phyloP scores from a whole-genome alignment of 2,797 vertebrate genomes.

The Myotis findleyi region DNA sequence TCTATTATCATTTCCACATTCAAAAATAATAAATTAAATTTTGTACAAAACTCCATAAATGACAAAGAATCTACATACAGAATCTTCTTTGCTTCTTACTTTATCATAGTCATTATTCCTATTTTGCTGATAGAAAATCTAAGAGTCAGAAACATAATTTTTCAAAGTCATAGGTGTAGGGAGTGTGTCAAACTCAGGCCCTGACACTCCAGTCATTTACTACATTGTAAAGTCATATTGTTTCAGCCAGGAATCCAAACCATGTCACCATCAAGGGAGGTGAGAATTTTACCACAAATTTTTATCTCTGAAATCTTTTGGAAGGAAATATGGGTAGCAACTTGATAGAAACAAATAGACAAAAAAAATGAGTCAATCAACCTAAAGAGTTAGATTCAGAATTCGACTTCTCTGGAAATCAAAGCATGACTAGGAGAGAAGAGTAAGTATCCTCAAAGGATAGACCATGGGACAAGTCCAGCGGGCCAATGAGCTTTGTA shows the following conservation, averaged over 20 bases:
- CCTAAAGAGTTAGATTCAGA: not conserved
- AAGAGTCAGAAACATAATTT: slow-evolving; percentile 16
- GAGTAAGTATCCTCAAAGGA: not conserved
- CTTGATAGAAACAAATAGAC: not conserved
- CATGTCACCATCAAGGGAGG: not conserved
- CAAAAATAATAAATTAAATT: not conserved
- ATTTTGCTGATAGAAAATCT: not conserved
- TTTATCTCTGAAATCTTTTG: not conserved
- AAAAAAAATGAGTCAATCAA: not conserved
- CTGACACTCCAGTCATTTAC: not conserved
- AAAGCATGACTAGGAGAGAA: not conserved
- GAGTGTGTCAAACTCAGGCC: not conserved
- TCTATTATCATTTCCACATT: not conserved
- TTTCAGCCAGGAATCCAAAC: not conserved
- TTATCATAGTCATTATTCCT: not conserved
- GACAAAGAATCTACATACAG: not conserved
- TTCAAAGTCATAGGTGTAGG: not conserved
- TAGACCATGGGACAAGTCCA: not conserved
- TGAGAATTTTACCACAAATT: not conserved
- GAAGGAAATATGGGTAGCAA: not conserved
- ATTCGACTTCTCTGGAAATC: slow-evolving; percentile 1
- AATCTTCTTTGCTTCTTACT: not conserved
- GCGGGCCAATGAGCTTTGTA: not conserved
- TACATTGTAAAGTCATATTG: not conserved
- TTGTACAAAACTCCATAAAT: not conserved